Evolutionary conservation across 2,797 vertebrate genomes (phyloP), one percentile per base, ranked within the genome.

Genomic region (Hafferia zeledoni): DNA sequence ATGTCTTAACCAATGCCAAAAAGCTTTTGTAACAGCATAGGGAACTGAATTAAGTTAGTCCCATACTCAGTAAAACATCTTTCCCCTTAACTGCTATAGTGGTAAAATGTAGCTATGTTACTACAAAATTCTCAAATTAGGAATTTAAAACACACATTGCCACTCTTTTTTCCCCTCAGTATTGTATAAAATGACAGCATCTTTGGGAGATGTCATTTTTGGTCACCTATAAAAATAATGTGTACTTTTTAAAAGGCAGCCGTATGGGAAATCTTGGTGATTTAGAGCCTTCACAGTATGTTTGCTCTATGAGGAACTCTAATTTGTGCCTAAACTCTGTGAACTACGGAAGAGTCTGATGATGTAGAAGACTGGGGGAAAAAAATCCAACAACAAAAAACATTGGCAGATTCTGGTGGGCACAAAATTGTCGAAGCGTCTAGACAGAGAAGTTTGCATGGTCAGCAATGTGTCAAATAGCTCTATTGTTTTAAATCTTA

Each of bases 401-500:
- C 20, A 23, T 8, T 28, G n/a, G 6, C 28, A 71, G 6, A 49
- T 88, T 91, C 65, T 91, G 20, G 23, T 28, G 13, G 50, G 52
- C 17, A 31, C 8, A 65, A 72, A 77, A 61, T 8, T 65, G 35
- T 68, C 47, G 65, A 57, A 78, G 50, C 25, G 83, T n/a, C 15
- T 74, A 84, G 57, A 78, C 35, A 23, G 4, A 81, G 64, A 81
- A 39, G 19, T 47, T 59, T 25, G 25, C 6, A 1, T 63, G 50
- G 33, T 93, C 83, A 94, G 88, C 79, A 84, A 35, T 23, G 43
- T 76, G 55, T 86, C 53, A 81, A 46, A 86, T 23, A 65, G 19
- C 19, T 84, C 43, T 79, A 52, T 55, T 83, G 35, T n/a, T 93
- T 92, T 90, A 78, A 81, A 92, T 70, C 28, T 92, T 80, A 70